Base-by-base conservation (phyloP, 2,113 vertebrate genomes). In the Podocnemis expansa region DNA sequence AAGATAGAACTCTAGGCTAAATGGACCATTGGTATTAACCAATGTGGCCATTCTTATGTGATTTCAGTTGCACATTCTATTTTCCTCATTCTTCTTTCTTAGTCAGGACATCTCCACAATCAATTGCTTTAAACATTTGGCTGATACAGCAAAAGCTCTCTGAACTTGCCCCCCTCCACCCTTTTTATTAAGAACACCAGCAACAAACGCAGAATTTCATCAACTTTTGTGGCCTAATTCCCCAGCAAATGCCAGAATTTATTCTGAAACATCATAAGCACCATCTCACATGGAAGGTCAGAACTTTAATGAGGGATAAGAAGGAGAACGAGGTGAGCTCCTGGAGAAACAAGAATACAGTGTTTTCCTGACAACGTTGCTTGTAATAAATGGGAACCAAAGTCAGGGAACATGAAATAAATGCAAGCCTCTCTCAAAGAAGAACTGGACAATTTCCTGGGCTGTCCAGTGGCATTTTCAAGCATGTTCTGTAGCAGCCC, bases 401-500 rank as follows among this genome's bases (percentile, higher is more conserved):
- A 8, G 19, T 85, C 12, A 8, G 83, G 56, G 45, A 84, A 54
- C 43, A 3, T 10, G 31, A 27, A 3, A 52, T 41, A 3, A 41
- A 1, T 76, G 63, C 82, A 60, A 83, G 38, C 24, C 12, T 5
- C 4, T 31, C 47, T 2, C 1, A 52, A 41, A n/a, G 6, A 25
- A 45, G 54, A 76, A 45, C 14, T 21, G 3, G 25, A 8, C 4
- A 25, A 3, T 55, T 63, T 2, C 19, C 89, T 54, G 19, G 8
- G 56, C 43, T 31, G 13, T 0, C 0, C 1, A 75, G 3, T 3
- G 56, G 88, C 8, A 10, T 12, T 41, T 78, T 84, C 25, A 16
- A 21, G 67, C 84, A 87, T 67, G 78, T 56, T 96, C 63, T 67
- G 83, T 89, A 89, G 93, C 86, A 85, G 96, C 95, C 96, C 96